Conservation (phyloP, 2,113 vertebrate genomes). For the Calyptomena viridis region DNA sequence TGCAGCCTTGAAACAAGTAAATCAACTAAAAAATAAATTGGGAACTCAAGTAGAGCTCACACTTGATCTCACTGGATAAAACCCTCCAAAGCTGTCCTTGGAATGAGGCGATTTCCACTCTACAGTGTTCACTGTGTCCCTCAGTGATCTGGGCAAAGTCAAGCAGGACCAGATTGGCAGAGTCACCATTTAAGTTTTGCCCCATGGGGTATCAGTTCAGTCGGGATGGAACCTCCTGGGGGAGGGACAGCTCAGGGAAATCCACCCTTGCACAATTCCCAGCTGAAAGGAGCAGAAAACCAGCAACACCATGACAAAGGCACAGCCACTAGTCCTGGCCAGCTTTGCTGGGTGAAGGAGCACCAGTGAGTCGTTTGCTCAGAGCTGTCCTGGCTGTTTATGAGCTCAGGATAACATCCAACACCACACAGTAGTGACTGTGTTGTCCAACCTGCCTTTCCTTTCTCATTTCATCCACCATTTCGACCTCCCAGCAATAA, state of each 20-base stretch:
- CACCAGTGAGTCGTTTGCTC: neutral
- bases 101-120: neutral
- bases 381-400: neutral
- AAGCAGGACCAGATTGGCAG: neutral
- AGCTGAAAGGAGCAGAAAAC: neutral
- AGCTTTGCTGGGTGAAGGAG: neutral
- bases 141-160: neutral
- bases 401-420: neutral
- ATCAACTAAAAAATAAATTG: neutral
- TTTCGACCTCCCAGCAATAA: slow-evolving; percentile 33
- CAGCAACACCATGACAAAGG: neutral
- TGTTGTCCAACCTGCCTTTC: slow-evolving; percentile 11
- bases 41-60: neutral
- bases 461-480: slow-evolving; percentile 49
- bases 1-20: neutral
- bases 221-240: neutral
- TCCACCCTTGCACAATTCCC: neutral
- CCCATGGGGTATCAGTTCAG: neutral
- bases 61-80: neutral
- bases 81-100: neutral
- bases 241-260: neutral
- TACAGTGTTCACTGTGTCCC: neutral
- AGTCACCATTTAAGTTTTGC: neutral
- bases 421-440: neutral
- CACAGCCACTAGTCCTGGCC: neutral